Evolutionary conservation across 1,140 invertebrate genomes (phyloP).

Genomic region (Neocloeon triangulifer): DNA sequence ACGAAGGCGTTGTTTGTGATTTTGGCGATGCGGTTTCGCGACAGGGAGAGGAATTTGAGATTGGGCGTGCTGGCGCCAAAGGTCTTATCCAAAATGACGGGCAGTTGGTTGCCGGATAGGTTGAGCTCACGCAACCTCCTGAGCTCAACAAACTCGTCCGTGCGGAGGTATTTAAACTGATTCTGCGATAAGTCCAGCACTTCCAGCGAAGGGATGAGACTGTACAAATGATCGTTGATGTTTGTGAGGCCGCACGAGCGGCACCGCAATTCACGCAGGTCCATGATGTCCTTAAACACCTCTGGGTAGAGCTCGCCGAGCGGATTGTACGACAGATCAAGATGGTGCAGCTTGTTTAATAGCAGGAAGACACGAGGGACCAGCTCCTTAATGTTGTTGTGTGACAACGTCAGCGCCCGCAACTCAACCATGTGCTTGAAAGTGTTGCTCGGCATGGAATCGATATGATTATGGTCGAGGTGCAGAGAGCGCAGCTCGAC

Average conservation of each 20-base stretch:
- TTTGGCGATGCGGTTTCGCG: slow-evolving; percentile 46
- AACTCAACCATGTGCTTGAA: slow-evolving; percentile 42
- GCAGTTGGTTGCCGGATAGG: slow-evolving; percentile 53
- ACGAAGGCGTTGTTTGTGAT: slow-evolving; percentile 41
- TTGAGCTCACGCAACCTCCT: slow-evolving; percentile 31
- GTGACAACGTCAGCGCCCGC: slow-evolving; percentile 36
- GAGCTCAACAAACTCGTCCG: slow-evolving; percentile 34
- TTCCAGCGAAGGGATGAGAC: slow-evolving; percentile 37
- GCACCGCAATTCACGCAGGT: slow-evolving; percentile 40
- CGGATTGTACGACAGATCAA: slow-evolving; percentile 53
- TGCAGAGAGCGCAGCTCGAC: slow-evolving; percentile 19
- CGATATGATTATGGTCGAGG: slow-evolving; percentile 23
- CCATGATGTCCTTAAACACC: slow-evolving; percentile 17
- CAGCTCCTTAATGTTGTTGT: slow-evolving; percentile 42
- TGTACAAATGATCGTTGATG: slow-evolving; percentile 53
- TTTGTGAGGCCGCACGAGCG: slow-evolving; percentile 38
- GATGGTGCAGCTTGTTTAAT: slow-evolving; percentile 34
- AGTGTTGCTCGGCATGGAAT: slow-evolving; percentile 33
- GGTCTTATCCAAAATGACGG: slow-evolving; percentile 45
- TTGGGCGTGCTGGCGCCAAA: slow-evolving; percentile 22
- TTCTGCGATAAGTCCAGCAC: slow-evolving; percentile 55
- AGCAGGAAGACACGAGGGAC: slow-evolving; percentile 39
- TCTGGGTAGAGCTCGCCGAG: slow-evolving; percentile 42
- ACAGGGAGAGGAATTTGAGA: slow-evolving; percentile 27
- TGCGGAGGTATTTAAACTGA: slow-evolving; percentile 46